Conservation (phyloP, 1,140 invertebrate species). For the Drosophila sp. region DNA sequence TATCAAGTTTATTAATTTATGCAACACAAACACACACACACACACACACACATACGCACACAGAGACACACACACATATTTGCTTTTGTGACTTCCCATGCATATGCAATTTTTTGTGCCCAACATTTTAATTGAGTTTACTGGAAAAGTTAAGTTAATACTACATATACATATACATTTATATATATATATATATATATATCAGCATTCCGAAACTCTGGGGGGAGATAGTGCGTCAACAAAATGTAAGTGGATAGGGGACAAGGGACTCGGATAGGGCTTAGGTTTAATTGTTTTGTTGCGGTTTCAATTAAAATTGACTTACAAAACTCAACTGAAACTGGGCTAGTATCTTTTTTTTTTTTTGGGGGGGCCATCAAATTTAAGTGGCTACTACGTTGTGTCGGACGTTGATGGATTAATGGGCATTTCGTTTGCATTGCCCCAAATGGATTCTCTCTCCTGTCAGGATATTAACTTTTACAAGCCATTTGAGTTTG, state of each 20-base stretch:
- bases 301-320: constrained; percentile 76
- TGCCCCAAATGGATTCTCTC: too few relatives aligned
- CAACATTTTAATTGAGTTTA: constrained; percentile 79
- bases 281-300: constrained; percentile 77
- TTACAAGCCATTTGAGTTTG: constrained; percentile 45
- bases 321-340: constrained; percentile 31
- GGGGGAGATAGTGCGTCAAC: constrained; percentile 8
- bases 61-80: constrained; percentile 21
- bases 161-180: constrained; percentile 25
- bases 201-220: not conserved
- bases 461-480: constrained; percentile 39
- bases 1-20: constrained; percentile 80
- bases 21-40: constrained; percentile 47
- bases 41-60: not conserved
- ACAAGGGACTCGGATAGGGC: constrained; percentile 1
- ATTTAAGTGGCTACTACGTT: constrained; percentile 42
- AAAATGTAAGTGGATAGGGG: constrained; percentile 12
- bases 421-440: constrained; percentile 24
- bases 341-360: not conserved
- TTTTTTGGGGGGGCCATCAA: constrained; percentile 26
- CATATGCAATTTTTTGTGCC: constrained; percentile 70
- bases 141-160: constrained; percentile 74
- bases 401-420: constrained; percentile 43
- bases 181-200: not conserved
- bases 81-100: constrained; percentile 50